Percentiles rank a stretch among this genome's conserved stretches.
Conservation (phyloP, 2,888 invertebrate species). For the Orthosia cruda region DNA sequence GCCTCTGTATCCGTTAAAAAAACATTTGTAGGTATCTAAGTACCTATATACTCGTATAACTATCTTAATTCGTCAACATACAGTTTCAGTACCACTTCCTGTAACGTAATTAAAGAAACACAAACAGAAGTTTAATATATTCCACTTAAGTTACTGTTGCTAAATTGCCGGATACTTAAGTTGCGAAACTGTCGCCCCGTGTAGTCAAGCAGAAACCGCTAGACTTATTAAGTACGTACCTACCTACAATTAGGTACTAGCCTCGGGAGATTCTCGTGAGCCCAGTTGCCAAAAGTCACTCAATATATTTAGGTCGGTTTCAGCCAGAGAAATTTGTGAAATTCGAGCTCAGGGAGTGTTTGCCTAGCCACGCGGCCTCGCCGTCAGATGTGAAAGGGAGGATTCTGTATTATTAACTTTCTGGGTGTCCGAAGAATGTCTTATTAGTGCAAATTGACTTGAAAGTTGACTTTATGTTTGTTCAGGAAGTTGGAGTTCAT, state of each 20-base stretch:
- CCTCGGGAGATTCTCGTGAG: slow-evolving; percentile 68
- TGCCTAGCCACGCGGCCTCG: slow-evolving; percentile 64
- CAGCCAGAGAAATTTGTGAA: slow-evolving; percentile 73
- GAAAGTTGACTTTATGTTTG: slow-evolving; percentile 47
- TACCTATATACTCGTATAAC: neutral
- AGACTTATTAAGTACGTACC: slow-evolving; percentile 63
- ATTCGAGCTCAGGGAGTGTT: slow-evolving; percentile 73
- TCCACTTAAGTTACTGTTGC: slow-evolving; percentile 40
- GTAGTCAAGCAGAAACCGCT: slow-evolving; percentile 51
- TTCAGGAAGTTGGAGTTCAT: slow-evolving; percentile 40
- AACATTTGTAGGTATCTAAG: neutral
- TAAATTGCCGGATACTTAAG: slow-evolving; percentile 55
- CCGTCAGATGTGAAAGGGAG: slow-evolving; percentile 60
- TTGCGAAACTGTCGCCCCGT: slow-evolving; percentile 51
- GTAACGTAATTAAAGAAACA: slow-evolving; percentile 17
- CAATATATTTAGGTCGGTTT: slow-evolving; percentile 72
- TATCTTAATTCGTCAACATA: neutral
- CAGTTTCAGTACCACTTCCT: slow-evolving; percentile 7
- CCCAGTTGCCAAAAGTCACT: slow-evolving; percentile 69
- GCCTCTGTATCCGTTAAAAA: neutral
- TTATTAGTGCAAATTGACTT: slow-evolving; percentile 66
- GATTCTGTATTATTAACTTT: slow-evolving; percentile 70
- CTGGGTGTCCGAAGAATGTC: slow-evolving; percentile 72
- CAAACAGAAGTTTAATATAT: slow-evolving; percentile 37
- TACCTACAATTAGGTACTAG: slow-evolving; percentile 67